phyloP scores from a whole-genome alignment of 2,797 vertebrate species.

The Paratrypauchen microcephalus region DNA sequence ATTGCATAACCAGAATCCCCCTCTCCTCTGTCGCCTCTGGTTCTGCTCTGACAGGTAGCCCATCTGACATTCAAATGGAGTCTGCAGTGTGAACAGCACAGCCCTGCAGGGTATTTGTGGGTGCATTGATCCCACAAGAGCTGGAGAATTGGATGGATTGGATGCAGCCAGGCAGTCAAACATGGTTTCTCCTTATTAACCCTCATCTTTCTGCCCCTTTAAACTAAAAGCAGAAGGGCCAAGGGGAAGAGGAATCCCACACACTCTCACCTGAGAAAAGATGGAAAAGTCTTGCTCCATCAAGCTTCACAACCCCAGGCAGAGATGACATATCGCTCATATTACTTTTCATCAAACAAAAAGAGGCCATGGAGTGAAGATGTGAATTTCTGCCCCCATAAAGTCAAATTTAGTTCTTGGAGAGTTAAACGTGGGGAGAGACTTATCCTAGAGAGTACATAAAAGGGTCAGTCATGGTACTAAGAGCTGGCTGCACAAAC shows the following conservation, averaged over 20 bases:
- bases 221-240: constrained; percentile 28
- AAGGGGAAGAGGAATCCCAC: constrained; percentile 2
- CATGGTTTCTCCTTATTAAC: constrained; percentile 48
- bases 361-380: constrained; percentile 19
- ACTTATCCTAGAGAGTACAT: constrained; percentile 16
- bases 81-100: constrained; percentile 28
- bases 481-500: constrained; percentile 34
- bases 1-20: constrained; percentile 39
- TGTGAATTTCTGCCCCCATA: constrained; percentile 5
- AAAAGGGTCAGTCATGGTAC: constrained; percentile 23
- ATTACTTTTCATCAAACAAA: constrained; percentile 15
- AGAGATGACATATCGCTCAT: constrained; percentile 5
- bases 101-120: constrained; percentile 42
- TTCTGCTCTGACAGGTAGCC: constrained; percentile 50
- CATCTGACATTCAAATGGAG: constrained; percentile 50
- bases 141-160: constrained; percentile 38
- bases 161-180: constrained; percentile 41
- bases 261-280: constrained; percentile 1
- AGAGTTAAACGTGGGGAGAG: constrained; percentile 17
- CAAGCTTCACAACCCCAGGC: constrained; percentile 12
- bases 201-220: constrained; percentile 36
- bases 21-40: constrained; percentile 10
- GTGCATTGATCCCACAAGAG: constrained; percentile 52
- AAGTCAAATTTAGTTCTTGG: constrained; percentile 10
- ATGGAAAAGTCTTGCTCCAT: constrained; percentile 1